phyloP scores from a whole-genome alignment of 2,888 invertebrate genomes.

The Drosophila fulvimacula region DNA sequence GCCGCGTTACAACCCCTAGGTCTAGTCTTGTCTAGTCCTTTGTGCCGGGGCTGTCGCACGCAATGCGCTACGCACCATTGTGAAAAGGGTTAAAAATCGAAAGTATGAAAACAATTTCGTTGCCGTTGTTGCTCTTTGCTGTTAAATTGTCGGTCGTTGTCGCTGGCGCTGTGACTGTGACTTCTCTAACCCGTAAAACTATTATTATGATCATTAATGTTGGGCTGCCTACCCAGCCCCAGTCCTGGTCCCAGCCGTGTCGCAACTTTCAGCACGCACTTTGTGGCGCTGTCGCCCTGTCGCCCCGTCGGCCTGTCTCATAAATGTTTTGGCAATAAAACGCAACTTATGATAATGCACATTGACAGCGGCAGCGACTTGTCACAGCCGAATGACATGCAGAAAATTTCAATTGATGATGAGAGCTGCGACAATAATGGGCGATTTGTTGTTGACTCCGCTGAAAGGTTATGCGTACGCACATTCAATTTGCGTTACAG shows the following conservation, averaged over 20 bases:
- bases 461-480: slow-evolving; percentile 29
- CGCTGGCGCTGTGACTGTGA: slow-evolving; percentile 69
- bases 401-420: slow-evolving; percentile 65
- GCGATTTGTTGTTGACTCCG: slow-evolving; percentile 41
- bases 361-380: slow-evolving; percentile 59
- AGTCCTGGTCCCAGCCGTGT: slow-evolving; percentile 6
- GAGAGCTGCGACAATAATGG: slow-evolving; percentile 64
- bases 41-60: slow-evolving; percentile 39
- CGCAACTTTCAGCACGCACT: slow-evolving; percentile 70
- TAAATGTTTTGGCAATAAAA: slow-evolving; percentile 78
- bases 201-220: slow-evolving; percentile 75
- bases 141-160: slow-evolving; percentile 69
- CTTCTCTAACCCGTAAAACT: slow-evolving; percentile 77
- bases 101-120: slow-evolving; percentile 70
- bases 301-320: slow-evolving; percentile 50
- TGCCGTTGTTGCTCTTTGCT: slow-evolving; percentile 53
- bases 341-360: slow-evolving; percentile 74
- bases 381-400: slow-evolving; percentile 62
- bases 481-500: slow-evolving; percentile 22
- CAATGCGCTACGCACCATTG: slow-evolving; percentile 58
- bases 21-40: slow-evolving; percentile 2
- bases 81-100: slow-evolving; percentile 63
- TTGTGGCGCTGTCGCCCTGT: slow-evolving; percentile 52
- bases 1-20: slow-evolving; percentile 1
- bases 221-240: not conserved